Evolutionary conservation across 1,140 invertebrate genomes (phyloP), one percentile per base, ranked within the genome.

Genomic region (Atopsyche davidsoni): DNA sequence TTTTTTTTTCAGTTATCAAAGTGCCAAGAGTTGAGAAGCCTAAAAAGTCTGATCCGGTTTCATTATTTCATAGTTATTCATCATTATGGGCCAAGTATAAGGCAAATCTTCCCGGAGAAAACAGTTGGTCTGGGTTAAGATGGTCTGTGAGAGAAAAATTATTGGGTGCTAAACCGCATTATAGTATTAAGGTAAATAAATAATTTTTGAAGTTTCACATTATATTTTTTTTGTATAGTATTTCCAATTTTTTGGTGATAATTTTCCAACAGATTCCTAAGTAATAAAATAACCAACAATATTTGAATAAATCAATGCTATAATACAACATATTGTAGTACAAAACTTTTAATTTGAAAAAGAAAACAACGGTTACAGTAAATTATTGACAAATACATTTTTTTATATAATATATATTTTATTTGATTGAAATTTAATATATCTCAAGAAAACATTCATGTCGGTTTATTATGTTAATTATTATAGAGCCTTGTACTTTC

Each of bases 1-100:
- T 41, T 36, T 43, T 50, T 31, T 36, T 70, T 70, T 35, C 60
- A 74, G 72, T 74, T 50, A 74, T 74, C 14, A 70, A 63, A 65
- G 67, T 72, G 17, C 64, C 64, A 13, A 67, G 64, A 48, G 55
- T 55, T 34, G 62, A 55, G 28, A 43, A 55, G n/a, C 64, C 60
- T 35, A 73, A 66, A 58, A 80, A 78, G 71, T 75, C 69, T 57
- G 85, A 87, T 64, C 85, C 86, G 35, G 85, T 88, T 2, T 69
- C 78, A 9, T 64, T 87, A 7, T 89, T 87, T 62, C 83, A 87
- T 40, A 79, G 85, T 51, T 89, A 87, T 61, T 77, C 83, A 60
- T 70, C 77, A 31, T 69, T 81, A 55, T 89, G 86, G 86, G 76
- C 78, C n/a, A 78, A 81, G 59, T 77, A 83, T 35, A 80, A 79